Conservation (phyloP, 2,797 vertebrate species). For the Centroberyx gerrardi region DNA sequence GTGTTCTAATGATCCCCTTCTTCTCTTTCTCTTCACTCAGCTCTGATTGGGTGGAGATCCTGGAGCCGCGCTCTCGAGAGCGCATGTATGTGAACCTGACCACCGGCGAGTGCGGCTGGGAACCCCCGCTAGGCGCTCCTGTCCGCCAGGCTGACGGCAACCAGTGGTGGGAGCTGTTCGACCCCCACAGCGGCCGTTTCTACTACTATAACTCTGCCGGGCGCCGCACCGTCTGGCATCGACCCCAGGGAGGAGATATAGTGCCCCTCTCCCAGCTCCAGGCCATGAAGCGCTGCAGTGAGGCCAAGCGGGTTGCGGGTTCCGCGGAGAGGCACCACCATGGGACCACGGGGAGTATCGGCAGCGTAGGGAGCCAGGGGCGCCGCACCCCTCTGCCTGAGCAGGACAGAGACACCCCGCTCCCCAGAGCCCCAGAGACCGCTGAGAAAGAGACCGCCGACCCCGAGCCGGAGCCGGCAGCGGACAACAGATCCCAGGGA, state of each 20-base stretch:
- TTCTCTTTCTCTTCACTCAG: slow-evolving; percentile 74
- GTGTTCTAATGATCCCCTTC: not conserved
- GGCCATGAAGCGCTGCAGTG: slow-evolving; percentile 89
- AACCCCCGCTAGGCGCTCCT: slow-evolving; percentile 86
- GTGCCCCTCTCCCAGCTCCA: slow-evolving; percentile 93
- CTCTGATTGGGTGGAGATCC: slow-evolving; percentile 94
- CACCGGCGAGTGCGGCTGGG: slow-evolving; percentile 93
- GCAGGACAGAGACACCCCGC: slow-evolving; percentile 61
- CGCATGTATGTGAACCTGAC: slow-evolving; percentile 93
- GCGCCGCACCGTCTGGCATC: slow-evolving; percentile 92
- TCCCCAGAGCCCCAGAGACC: slow-evolving; percentile 60
- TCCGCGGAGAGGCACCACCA: slow-evolving; percentile 67
- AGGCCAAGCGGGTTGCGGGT: slow-evolving; percentile 74
- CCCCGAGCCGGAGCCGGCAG: slow-evolving; percentile 67
- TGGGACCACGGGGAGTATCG: slow-evolving; percentile 75
- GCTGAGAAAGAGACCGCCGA: slow-evolving; percentile 46
- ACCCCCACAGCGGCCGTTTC: slow-evolving; percentile 91
- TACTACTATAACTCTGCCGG: slow-evolving; percentile 94
- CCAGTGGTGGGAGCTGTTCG: slow-evolving; percentile 96
- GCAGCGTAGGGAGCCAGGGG: slow-evolving; percentile 80
- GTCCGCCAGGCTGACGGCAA: slow-evolving; percentile 91
- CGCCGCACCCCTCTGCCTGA: slow-evolving; percentile 80
- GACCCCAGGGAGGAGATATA: slow-evolving; percentile 91
- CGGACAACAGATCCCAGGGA: slow-evolving; percentile 64
- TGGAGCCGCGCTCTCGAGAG: slow-evolving; percentile 92